A percentile compares a stretch with the other conserved stretches of the same genome.
Evolutionary conservation across 2,797 vertebrate species (phyloP).

Genomic region (Helostoma temminkii): DNA sequence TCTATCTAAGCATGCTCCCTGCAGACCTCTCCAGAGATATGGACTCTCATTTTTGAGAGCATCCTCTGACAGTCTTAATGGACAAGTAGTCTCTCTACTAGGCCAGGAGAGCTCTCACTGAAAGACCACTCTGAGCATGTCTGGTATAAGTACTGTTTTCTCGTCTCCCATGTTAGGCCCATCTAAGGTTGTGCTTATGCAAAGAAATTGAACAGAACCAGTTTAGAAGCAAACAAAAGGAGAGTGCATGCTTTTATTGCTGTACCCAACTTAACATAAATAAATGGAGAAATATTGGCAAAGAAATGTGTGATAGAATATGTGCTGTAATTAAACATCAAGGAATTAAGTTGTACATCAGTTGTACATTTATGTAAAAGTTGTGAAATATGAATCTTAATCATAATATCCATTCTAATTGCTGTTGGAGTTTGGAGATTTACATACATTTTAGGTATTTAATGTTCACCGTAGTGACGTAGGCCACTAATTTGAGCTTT

Average conservation of each 20-base stretch:
- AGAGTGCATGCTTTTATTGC: not conserved
- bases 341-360: constrained; percentile 16
- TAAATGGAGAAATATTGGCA: not conserved
- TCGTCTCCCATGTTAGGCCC: constrained; percentile 15
- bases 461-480: constrained; percentile 39
- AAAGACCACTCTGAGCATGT: constrained; percentile 72
- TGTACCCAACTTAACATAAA: not conserved
- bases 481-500: constrained; percentile 67
- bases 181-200: constrained; percentile 61
- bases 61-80: constrained; percentile 79
- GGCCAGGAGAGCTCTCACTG: constrained; percentile 61
- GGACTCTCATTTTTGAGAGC: constrained; percentile 73
- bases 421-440: constrained; percentile 45
- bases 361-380: constrained; percentile 8
- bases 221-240: constrained; percentile 18
- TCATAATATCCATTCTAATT: constrained; percentile 39
- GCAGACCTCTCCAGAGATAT: constrained; percentile 61
- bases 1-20: constrained; percentile 63
- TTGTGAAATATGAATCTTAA: constrained; percentile 29
- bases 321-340: constrained; percentile 8
- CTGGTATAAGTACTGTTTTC: constrained; percentile 68
- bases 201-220: constrained; percentile 50
- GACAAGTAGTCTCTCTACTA: constrained; percentile 75
- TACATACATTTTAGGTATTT: constrained; percentile 33
- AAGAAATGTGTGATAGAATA: not conserved